Percentiles rank a stretch among this genome's conserved stretches.
phyloP scores from a whole-genome alignment of 2,113 vertebrate genomes.

The Pomatostomus ruficeps region DNA sequence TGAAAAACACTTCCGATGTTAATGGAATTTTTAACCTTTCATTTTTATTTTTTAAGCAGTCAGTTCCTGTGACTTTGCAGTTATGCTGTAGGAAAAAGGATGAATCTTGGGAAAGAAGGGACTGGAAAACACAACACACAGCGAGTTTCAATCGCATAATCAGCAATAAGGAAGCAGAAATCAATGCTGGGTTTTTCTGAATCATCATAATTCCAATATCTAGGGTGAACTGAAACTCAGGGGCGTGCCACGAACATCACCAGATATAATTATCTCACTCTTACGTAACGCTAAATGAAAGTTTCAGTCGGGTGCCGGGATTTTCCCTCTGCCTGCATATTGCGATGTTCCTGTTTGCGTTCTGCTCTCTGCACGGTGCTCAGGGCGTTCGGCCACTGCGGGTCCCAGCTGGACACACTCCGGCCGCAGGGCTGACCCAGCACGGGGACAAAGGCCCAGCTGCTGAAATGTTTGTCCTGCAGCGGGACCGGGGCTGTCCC shows the following conservation, averaged over 20 bases:
- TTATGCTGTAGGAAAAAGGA: neutral
- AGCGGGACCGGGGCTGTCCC: neutral
- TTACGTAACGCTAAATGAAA: slow-evolving; percentile 35
- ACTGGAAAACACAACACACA: neutral
- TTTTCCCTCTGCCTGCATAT: neutral
- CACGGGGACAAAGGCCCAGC: neutral
- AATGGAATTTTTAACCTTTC: neutral
- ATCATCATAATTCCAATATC: neutral
- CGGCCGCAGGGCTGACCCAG: neutral
- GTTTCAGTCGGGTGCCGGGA: neutral
- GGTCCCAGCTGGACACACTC: too few species aligned
- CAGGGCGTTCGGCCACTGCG: too few species aligned
- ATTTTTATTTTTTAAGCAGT: neutral
- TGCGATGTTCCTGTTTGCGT: neutral
- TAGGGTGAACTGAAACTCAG: neutral
- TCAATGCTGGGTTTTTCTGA: neutral
- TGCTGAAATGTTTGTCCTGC: neutral
- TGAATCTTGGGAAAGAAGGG: neutral
- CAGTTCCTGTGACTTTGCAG: neutral
- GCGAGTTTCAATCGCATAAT: neutral
- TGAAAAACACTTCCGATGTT: neutral
- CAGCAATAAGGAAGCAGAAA: neutral
- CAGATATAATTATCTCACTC: slow-evolving; percentile 24
- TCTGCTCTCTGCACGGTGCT: neutral
- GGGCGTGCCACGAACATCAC: neutral